Conservation (phyloP, 1,140 invertebrate species). For the Pogonomyrmex barbatus region DNA sequence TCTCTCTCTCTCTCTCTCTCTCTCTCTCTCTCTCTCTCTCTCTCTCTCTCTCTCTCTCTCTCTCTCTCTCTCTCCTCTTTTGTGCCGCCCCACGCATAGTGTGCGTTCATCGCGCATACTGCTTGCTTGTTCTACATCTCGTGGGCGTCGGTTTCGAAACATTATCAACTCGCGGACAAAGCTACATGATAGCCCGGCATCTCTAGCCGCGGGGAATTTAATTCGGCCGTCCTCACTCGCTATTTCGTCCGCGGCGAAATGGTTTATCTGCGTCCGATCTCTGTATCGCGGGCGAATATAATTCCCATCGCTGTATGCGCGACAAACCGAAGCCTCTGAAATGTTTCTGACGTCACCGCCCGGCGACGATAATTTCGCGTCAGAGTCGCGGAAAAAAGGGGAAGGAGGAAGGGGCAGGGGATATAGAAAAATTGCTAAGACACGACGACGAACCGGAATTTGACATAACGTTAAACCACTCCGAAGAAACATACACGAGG, state of each 20-base stretch:
- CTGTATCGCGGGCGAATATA: constrained; percentile 48
- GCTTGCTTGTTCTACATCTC: constrained; percentile 39
- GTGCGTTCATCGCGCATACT: not conserved
- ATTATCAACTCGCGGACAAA: constrained; percentile 74
- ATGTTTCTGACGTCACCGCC: constrained; percentile 22
- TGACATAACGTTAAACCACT: not conserved
- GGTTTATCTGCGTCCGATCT: constrained; percentile 62
- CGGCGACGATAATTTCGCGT: constrained; percentile 22
- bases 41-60: constrained; percentile 16
- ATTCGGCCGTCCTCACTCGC: constrained; percentile 53
- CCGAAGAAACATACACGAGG: not conserved
- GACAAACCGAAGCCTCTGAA: not conserved
- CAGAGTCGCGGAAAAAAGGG: not conserved
- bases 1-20: not conserved
- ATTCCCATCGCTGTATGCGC: constrained; percentile 10
- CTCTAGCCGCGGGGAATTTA: constrained; percentile 66
- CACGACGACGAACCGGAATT: not conserved
- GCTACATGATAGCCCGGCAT: constrained; percentile 67
- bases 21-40: not conserved
- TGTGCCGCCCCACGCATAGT: not conserved
- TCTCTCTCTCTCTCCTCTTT: not conserved
- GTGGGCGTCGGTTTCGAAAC: constrained; percentile 65
- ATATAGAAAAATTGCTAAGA: not conserved
- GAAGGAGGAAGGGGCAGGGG: too few species aligned
- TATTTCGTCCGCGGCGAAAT: constrained; percentile 14